Base-by-base conservation (phyloP, 2,113 vertebrate genomes). In the Herpailurus yagouaroundi region DNA sequence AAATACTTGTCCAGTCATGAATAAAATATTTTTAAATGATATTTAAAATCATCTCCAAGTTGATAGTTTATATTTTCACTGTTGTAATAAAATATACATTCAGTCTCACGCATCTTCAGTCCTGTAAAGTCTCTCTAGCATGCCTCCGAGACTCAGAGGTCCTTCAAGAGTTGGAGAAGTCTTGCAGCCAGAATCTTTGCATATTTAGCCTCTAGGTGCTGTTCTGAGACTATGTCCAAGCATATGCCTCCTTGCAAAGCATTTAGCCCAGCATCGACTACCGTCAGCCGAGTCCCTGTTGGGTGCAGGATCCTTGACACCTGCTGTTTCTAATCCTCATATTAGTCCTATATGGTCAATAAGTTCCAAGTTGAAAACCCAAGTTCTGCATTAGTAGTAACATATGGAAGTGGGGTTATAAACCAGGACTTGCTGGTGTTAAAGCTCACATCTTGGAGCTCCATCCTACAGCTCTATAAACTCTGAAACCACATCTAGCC, bases 381-480 rank as follows among this genome's bases (percentile, higher is more conserved):
- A 60, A 60, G 57, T 60, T 60, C 57, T 60, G 21, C 57, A 60
- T 60, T 60, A 60, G 21, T 60, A 60, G 57, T 45, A 41, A 18
- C 12, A 21, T 14, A 38, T 1, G 12, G n/a, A 83, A 87, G 19
- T 36, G 14, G 16, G 12, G 10, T 77, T 25, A 33, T 48, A 25
- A 86, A 23, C 29, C 4, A 64, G 16, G 23, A 82, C n/a, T 45
- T 5, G 4, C 11, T 60, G 4, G 25, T 48, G 4, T 12, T 16
- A 52, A 81, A 55, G 23, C 0, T 63, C 15, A 11, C 29, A 3
- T 41, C 21, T 31, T 21, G 29, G 48, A 86, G 18, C 21, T 93
- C 36, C 19, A 1, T 10, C 3, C 23, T 27, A 9, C 1, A 41
- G 7, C 23, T 7, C 1, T 5, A 0, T 16, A 12, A 18, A 5